Evolutionary conservation across 2,888 invertebrate genomes (phyloP).

Genomic region (Latheticus oryzae): DNA sequence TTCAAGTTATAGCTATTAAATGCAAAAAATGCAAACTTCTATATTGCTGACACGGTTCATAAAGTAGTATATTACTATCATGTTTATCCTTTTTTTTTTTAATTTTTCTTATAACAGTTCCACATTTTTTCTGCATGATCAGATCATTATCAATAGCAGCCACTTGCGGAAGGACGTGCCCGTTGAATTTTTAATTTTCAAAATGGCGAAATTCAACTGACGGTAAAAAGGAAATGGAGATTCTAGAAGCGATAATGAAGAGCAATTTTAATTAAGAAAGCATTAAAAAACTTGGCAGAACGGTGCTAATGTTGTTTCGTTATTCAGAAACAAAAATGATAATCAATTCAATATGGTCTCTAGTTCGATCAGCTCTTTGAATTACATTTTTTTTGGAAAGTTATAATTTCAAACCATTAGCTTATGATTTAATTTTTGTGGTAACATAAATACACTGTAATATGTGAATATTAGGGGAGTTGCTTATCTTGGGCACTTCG

Average conservation of each 20-base stretch:
- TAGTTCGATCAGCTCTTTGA: too few species aligned
- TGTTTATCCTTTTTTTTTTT: too few species aligned
- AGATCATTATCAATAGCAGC: slow-evolving; percentile 10
- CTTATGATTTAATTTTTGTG: too few species aligned
- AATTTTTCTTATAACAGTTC: neutral
- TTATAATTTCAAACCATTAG: too few species aligned
- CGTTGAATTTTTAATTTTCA: slow-evolving; percentile 24
- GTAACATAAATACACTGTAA: too few species aligned
- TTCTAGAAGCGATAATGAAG: slow-evolving; percentile 23
- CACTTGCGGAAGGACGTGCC: slow-evolving; percentile 1
- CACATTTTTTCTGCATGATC: slow-evolving; percentile 1
- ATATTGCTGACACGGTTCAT: too few species aligned
- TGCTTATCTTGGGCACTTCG: slow-evolving; percentile 21
- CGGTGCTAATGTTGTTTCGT: slow-evolving; percentile 20
- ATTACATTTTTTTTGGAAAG: too few species aligned
- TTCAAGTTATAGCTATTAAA: too few species aligned
- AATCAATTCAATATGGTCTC: slow-evolving; percentile 23
- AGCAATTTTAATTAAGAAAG: slow-evolving; percentile 31
- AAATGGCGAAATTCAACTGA: slow-evolving; percentile 13
- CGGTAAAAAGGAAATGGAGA: slow-evolving; percentile 20
- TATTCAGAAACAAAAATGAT: slow-evolving; percentile 17
- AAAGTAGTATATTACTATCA: too few species aligned
- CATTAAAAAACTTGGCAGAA: slow-evolving; percentile 20
- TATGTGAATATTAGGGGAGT: slow-evolving; percentile 7
- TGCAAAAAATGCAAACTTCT: too few species aligned